These are phyloP conservation scores for Antechinus flavipes DNA, from an alignment of 2,113 vertebrate species.

Conservation along the genomic window DNA sequence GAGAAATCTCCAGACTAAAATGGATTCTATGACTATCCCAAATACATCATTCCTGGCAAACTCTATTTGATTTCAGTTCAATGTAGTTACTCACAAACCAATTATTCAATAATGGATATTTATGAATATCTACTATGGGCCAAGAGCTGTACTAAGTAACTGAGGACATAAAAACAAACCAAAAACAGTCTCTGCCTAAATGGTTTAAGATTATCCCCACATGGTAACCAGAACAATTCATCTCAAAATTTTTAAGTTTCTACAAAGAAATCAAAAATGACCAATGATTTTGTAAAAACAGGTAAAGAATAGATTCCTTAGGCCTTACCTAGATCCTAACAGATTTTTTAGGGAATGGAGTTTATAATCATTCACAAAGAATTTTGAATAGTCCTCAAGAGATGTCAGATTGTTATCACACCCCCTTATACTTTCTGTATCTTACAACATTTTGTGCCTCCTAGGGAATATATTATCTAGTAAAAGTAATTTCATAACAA, in stretches of 20 bases:
- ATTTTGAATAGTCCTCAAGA: not conserved
- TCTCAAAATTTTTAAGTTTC: not conserved
- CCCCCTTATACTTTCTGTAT: constrained; percentile 30
- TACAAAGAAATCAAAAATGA: not conserved
- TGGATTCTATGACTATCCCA: constrained; percentile 12
- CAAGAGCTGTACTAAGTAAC: not conserved
- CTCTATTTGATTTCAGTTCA: constrained; percentile 33
- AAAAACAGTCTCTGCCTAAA: not conserved
- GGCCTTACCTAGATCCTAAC: not conserved
- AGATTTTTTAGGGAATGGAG: not conserved
- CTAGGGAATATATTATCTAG: constrained; percentile 30
- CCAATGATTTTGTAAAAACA: not conserved
- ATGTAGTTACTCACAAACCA: constrained; percentile 13
- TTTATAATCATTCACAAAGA: not conserved
- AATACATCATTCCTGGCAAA: constrained; percentile 14
- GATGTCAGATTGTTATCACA: not conserved
- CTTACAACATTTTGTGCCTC: constrained; percentile 21
- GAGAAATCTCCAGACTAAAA: constrained; percentile 23
- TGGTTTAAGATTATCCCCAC: not conserved
- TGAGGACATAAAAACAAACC: not conserved
- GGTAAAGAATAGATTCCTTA: not conserved
- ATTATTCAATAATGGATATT: not conserved
- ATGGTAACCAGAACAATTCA: constrained; percentile 18
- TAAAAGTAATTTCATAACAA: constrained; percentile 41
- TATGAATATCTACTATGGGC: not conserved